Evolutionary conservation across 2,797 vertebrate genomes (phyloP), one percentile per base, ranked within the genome.

Genomic region (Takifugu rubripes): DNA sequence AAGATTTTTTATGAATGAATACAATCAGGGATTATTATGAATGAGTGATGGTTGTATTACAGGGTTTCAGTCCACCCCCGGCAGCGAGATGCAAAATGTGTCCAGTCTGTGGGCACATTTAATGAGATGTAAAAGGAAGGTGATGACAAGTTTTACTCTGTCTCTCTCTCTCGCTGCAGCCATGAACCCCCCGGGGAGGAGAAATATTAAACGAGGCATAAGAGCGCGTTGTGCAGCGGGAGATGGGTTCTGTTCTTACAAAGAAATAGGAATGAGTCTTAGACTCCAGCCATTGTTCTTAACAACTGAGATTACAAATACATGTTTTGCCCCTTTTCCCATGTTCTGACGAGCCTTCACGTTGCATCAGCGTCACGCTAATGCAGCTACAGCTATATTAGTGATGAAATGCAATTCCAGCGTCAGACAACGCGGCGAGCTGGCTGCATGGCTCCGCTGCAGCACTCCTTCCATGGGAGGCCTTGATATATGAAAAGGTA

Each of bases 341-440:
- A 60, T 75, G 66, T 81, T 82, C 78, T 73, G 64, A 82, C 79
- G 60, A 53, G 25, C 42, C 80, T 87, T 90, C 85, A 86, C 78
- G 70, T 78, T 79, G 84, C 72, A 88, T 91, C 81, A 89, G 61
- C 72, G 64, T 90, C 85, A 87, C 65, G 70, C 79, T 83, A 83
- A 88, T 81, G 74, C 79, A 80, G 80, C 80, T 78, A 47, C 72
- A 67, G 77, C 80, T 91, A 84, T 91, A 91, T 91, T 87, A 90
- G 87, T 91, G 78, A 91, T 90, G 89, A 87, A 87, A 79, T 68
- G 78, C 71, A 76, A 84, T 66, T 78, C 70, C 72, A 66, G 76
- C 70, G 45, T 82, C 66, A 79, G 75, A 84, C 75, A 75, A 68
- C 57, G 52, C 80, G 62, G 69, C 49, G 27, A 57, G 71, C 65